Percentiles rank a stretch among this genome's conserved stretches.
phyloP scores from a whole-genome alignment of 1,140 invertebrate species.

The Drosophila nigrodunni region DNA sequence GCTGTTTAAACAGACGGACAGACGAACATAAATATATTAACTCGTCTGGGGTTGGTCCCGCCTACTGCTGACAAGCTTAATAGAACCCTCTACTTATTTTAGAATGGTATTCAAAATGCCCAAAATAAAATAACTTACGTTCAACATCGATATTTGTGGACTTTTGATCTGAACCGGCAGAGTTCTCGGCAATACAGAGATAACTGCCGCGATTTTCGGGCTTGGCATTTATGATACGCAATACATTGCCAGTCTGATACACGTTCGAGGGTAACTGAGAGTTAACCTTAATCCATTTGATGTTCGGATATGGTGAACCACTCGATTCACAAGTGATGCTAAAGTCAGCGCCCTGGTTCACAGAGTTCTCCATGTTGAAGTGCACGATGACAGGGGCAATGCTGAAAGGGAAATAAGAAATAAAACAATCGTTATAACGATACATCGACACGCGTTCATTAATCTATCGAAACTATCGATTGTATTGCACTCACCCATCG shows the following conservation, averaged over 20 bases:
- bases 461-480: too few relatives aligned
- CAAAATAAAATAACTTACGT: slow-evolving; percentile 87
- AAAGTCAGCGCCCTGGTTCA: slow-evolving; percentile 92
- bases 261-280: slow-evolving; percentile 87
- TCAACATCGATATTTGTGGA: slow-evolving; percentile 93
- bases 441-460: too few relatives aligned
- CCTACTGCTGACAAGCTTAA: too few relatives aligned
- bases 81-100: too few relatives aligned
- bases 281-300: slow-evolving; percentile 92
- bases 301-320: slow-evolving; percentile 88
- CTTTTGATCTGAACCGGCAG: slow-evolving; percentile 86
- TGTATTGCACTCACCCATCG: slow-evolving; percentile 41
- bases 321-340: slow-evolving; percentile 90
- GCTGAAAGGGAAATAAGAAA: slow-evolving; percentile 41
- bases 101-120: neutral
- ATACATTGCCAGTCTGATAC: slow-evolving; percentile 88
- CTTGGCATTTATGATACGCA: slow-evolving; percentile 90
- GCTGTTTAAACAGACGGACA: too few relatives aligned
- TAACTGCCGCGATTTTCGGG: slow-evolving; percentile 93
- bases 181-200: slow-evolving; percentile 89
- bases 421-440: neutral
- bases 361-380: slow-evolving; percentile 88
- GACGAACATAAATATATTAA: too few relatives aligned
- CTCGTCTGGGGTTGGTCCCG: too few relatives aligned
- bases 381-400: slow-evolving; percentile 86